These are phyloP conservation scores for Strigamia crassipes DNA, from an alignment of 2,888 invertebrate species.

Conservation along the genomic window DNA sequence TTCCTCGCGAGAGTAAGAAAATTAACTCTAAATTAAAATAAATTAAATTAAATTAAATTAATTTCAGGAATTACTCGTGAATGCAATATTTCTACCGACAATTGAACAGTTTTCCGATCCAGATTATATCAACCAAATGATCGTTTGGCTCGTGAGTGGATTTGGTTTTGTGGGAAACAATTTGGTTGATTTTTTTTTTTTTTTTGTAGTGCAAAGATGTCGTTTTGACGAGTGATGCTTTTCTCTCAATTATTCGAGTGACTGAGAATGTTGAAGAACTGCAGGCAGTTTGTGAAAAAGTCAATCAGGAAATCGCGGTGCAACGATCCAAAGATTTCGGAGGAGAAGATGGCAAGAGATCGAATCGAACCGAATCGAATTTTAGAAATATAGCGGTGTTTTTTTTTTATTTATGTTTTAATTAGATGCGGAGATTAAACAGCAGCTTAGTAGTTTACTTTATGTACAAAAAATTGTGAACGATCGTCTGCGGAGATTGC, in stretches of 20 bases:
- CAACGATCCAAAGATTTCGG: slow-evolving; percentile 81
- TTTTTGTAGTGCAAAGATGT: slow-evolving; percentile 75
- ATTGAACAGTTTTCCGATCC: slow-evolving; percentile 80
- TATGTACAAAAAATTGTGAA: slow-evolving; percentile 80
- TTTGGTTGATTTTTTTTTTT: not conserved
- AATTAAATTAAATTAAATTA: too few relatives aligned
- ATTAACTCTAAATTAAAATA: not conserved
- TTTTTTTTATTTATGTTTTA: slow-evolving; percentile 46
- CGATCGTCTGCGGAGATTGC: slow-evolving; percentile 64
- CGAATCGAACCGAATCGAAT: not conserved
- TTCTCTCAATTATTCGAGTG: slow-evolving; percentile 78
- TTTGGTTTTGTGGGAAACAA: slow-evolving; percentile 51
- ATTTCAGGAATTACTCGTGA: slow-evolving; percentile 74
- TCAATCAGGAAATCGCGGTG: slow-evolving; percentile 75
- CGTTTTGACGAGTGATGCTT: slow-evolving; percentile 79
- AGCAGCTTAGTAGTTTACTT: slow-evolving; percentile 80
- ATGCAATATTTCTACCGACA: slow-evolving; percentile 72
- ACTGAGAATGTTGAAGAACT: slow-evolving; percentile 82
- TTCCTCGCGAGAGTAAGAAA: slow-evolving; percentile 66
- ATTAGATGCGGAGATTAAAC: slow-evolving; percentile 75
- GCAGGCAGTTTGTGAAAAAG: slow-evolving; percentile 75
- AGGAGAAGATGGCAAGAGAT: slow-evolving; percentile 70
- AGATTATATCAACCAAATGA: slow-evolving; percentile 86
- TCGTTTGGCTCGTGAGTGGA: slow-evolving; percentile 79
- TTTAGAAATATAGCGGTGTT: too few relatives aligned